phyloP scores from a whole-genome alignment of 2,113 vertebrate species.

The Stegastes partitus region DNA sequence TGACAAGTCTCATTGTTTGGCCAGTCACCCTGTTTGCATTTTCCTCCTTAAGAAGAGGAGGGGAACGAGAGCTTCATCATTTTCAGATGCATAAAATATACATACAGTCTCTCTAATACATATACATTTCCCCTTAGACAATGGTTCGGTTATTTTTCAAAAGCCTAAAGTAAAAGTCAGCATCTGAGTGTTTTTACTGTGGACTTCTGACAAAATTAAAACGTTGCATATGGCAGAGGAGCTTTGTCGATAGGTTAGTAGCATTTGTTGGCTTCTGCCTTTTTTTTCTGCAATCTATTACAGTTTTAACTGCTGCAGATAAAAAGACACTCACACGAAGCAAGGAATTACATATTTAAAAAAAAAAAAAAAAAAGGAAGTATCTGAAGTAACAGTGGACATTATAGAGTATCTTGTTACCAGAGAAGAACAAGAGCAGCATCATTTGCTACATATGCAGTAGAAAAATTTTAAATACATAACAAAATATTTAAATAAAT shows the following conservation, averaged over 20 bases:
- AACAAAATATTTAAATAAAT: too few species aligned
- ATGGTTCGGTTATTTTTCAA: too few species aligned
- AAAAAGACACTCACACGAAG: neutral
- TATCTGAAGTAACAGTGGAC: neutral
- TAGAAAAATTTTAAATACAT: neutral
- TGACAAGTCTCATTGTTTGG: constrained; percentile 67
- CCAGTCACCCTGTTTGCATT: constrained; percentile 31
- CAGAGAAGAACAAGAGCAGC: neutral
- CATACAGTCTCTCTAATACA: neutral
- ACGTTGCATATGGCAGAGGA: neutral
- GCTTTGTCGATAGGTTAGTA: neutral
- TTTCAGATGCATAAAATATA: constrained; percentile 8
- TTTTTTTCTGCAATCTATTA: neutral
- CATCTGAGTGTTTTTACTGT: too few species aligned
- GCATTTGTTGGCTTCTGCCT: too few species aligned
- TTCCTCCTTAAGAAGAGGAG: constrained; percentile 15
- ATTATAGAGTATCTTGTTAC: neutral
- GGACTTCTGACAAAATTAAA: neutral
- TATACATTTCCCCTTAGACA: too few species aligned
- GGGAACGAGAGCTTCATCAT: constrained; percentile 14
- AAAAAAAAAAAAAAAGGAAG: neutral
- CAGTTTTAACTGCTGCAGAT: neutral
- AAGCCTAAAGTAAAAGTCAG: too few species aligned
- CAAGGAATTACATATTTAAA: neutral
- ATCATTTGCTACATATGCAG: neutral